These are phyloP conservation scores for Lepus americanus DNA, from an alignment of 2,113 vertebrate genomes.

Conservation along the genomic window DNA sequence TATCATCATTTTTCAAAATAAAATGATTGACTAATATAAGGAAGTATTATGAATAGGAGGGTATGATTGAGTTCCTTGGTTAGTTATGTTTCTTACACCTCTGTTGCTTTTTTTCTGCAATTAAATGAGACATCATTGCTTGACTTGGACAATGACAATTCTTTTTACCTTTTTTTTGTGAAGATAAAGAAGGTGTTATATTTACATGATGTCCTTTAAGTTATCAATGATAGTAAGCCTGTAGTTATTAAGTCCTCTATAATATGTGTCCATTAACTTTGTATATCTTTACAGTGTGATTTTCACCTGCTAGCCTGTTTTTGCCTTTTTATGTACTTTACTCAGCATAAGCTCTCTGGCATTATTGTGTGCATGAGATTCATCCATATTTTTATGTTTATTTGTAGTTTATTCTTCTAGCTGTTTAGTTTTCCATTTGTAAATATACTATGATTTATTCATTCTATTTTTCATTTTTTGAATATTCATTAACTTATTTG, in stretches of 20 bases:
- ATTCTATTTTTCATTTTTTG: background rate
- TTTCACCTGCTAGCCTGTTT: background rate
- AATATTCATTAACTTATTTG: too few relatives aligned
- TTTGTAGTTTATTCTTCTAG: constrained; percentile 47
- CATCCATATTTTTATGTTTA: constrained; percentile 17
- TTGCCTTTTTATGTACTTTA: background rate
- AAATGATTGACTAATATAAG: constrained; percentile 8
- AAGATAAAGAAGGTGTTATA: too few relatives aligned
- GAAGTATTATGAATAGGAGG: background rate
- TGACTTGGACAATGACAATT: background rate
- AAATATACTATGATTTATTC: constrained; percentile 3
- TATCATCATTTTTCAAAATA: constrained; percentile 18
- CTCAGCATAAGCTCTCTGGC: background rate
- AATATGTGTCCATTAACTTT: too few relatives aligned
- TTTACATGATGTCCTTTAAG: too few relatives aligned
- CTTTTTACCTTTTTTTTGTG: too few relatives aligned
- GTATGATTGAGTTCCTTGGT: background rate
- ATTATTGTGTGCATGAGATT: constrained; percentile 14
- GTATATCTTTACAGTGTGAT: too few relatives aligned
- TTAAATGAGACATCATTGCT: background rate
- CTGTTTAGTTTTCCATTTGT: background rate
- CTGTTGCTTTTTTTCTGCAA: background rate
- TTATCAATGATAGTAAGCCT: too few relatives aligned
- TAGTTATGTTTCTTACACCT: background rate
- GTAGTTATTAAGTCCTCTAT: too few relatives aligned